Evolutionary conservation across 2,797 vertebrate genomes (phyloP).

Genomic region (Syngnathus rostellatus): DNA sequence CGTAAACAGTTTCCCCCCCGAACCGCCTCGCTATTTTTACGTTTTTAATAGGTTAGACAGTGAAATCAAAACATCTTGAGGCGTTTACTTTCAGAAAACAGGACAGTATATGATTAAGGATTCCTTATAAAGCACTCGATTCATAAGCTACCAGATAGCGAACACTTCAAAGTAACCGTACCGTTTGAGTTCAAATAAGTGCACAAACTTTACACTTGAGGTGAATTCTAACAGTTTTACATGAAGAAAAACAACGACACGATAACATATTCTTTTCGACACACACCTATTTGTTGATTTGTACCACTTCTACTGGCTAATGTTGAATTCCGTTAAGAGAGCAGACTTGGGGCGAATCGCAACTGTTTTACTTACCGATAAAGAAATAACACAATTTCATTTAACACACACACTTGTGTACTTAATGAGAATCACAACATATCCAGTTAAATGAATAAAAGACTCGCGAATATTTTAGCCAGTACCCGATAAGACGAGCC

Average conservation of each 20-base stretch:
- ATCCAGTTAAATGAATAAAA: background rate
- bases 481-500: too few relatives aligned
- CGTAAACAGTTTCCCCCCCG: background rate
- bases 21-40: background rate
- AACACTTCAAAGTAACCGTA: background rate
- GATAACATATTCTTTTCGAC: too few relatives aligned
- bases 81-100: background rate
- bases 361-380: background rate
- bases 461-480: background rate
- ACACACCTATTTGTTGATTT: background rate
- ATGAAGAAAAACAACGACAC: too few relatives aligned
- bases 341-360: background rate
- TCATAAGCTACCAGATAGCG: background rate
- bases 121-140: background rate
- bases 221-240: background rate
- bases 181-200: background rate
- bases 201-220: background rate
- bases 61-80: background rate
- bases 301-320: background rate
- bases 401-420: background rate
- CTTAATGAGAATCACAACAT: background rate
- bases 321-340: background rate
- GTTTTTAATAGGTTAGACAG: background rate
- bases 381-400: background rate
- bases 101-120: background rate